Base-by-base conservation (phyloP, 2,888 invertebrate species). In the Scaptomyza tumidula region DNA sequence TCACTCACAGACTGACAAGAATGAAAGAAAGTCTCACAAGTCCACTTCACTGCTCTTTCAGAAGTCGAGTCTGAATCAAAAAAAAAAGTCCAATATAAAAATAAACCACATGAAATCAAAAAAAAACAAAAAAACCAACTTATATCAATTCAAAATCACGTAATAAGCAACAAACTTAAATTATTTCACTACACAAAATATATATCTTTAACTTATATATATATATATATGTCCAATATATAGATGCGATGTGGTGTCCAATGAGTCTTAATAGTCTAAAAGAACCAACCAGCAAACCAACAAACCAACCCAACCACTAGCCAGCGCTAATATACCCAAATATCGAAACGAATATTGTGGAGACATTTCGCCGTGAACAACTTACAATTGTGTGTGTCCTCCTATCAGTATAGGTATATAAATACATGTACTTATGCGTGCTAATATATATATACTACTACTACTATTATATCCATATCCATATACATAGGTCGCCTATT, bases 1-100 rank as follows among this genome's bases (percentile, higher is more conserved):
- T 81, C 84, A 85, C 85, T 85, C 85, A 85, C 82, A 86, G 84
- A 86, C 81, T 81, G 86, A 85, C 81, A 85, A 81, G 84, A 86
- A 77, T 72, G 85, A 78, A 81, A 81, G 84, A 80, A 65, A 71
- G 62, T 77, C 60, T 75, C 69, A 78, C 69, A 78, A 75, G 66
- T 75, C 75, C 88, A 86, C 85, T 82, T 81, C 85, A 88, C 89
- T 82, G 75, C 66, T 75, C 75, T 77, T 73, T 77, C 77, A 77
- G 76, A 64, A 76, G 76, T 77, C 78, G 77, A 77, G 77, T 74
- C 73, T 77, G 75, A 75, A 78, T 74, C 78, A 79, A 87, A 74
- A 71, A 71, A 68, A 66, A 66, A 61, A 49, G 2, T 6, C 50
- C 35, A 64, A 58, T 39, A 56, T 49, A 60, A 43, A 50, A 54